Evolutionary conservation across 1,140 invertebrate species (phyloP).

Genomic region (Arctopsyche grandis): DNA sequence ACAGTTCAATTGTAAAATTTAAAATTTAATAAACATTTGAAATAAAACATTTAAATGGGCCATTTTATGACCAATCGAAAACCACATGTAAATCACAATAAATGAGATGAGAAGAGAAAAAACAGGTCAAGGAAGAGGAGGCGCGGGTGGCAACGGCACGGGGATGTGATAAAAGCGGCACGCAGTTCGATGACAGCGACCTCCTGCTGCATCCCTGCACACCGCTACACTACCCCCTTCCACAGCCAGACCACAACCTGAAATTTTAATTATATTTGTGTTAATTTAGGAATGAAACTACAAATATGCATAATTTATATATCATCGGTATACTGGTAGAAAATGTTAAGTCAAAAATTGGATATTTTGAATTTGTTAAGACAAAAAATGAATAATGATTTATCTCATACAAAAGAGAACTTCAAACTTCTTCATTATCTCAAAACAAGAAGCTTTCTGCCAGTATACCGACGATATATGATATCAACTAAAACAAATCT

Average conservation of each 20-base stretch:
- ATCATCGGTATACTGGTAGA: too few relatives aligned
- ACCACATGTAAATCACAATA: constrained; percentile 45
- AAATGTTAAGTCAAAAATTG: too few relatives aligned
- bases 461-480: too few relatives aligned
- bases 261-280: constrained; percentile 54
- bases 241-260: constrained; percentile 93
- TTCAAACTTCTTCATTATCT: too few relatives aligned
- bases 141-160: constrained; percentile 80
- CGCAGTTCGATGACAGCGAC: constrained; percentile 86
- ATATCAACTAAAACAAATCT: too few relatives aligned
- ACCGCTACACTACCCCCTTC: constrained; percentile 93
- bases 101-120: constrained; percentile 44
- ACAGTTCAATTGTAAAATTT: constrained; percentile 32
- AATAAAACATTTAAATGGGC: constrained; percentile 44
- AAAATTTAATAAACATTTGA: constrained; percentile 46
- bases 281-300: too few relatives aligned
- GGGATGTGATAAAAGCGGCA: constrained; percentile 97
- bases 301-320: constrained; percentile 44
- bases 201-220: constrained; percentile 92
- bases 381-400: too few relatives aligned
- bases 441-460: too few relatives aligned
- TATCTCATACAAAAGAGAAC: too few relatives aligned
- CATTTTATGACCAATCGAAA: constrained; percentile 44
- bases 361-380: too few relatives aligned
- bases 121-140: constrained; percentile 62